These are phyloP conservation scores for Hemaris fuciformis DNA, from an alignment of 2,888 invertebrate species.

Conservation along the genomic window DNA sequence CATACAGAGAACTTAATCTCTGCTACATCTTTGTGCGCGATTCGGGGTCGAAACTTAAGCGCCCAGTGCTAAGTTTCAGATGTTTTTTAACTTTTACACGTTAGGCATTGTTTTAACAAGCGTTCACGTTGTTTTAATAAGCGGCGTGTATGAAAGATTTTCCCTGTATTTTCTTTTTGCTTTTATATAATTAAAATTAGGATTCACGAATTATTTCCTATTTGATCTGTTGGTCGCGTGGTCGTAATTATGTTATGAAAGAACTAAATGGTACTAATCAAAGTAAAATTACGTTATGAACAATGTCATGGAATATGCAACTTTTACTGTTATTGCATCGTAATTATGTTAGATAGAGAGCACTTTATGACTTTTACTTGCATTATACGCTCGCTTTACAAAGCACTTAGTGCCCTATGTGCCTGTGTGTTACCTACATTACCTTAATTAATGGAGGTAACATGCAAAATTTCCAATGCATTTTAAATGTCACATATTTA, in stretches of 20 bases:
- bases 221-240: too few species aligned
- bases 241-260: too few species aligned
- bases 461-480: neutral
- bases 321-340: neutral
- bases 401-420: neutral
- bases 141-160: too few species aligned
- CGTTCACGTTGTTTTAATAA: neutral
- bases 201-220: too few species aligned
- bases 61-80: neutral
- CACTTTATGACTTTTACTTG: neutral
- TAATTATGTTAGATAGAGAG: neutral
- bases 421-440: neutral
- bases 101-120: neutral
- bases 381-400: neutral
- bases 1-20: constrained; percentile 28
- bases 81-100: neutral
- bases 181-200: too few species aligned
- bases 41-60: constrained; percentile 11
- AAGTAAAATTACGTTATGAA: too few species aligned
- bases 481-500: neutral
- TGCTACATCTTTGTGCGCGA: constrained; percentile 18
- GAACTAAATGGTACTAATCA: too few species aligned
- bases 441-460: neutral
- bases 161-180: too few species aligned
- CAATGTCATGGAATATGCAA: too few species aligned